Evolutionary conservation across 2,888 invertebrate genomes (phyloP), one percentile per base, ranked within the genome.

Genomic region (Drosophila anomelani): DNA sequence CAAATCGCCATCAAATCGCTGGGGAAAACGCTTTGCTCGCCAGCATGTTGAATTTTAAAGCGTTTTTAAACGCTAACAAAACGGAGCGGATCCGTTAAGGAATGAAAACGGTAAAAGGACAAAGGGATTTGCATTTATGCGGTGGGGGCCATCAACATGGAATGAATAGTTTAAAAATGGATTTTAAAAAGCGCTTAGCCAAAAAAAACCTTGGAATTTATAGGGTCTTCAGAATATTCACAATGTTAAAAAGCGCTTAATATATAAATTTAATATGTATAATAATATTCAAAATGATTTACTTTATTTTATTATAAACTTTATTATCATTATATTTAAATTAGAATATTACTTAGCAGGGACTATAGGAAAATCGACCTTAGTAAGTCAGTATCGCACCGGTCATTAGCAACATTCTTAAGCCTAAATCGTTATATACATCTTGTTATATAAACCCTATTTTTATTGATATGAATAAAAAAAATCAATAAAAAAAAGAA

Each of bases 1-100:
- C 61, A 74, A 76, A 78, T 78, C 80, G 73, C 63, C 51, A 44
- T 47, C 56, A 71, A 76, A 78, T 73, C 80, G 76, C 66, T 38
- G 46, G 74, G 75, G 67, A 71, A 69, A 72, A 58, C 47, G 55
- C 64, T 56, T 56, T 74, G 74, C 74, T 74, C 39, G 60, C 56
- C 51, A 53, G 46, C 67, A 44, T 60, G 53, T 68, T 74, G 53
- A 20, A 60, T 73, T 66, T 57, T 59, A 66, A 74, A 73, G 57
- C 55, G 74, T 57, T 64, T 49, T 69, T 58, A 69, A 69, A 68
- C 51, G 63, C 66, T 47, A 44, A 49, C 49, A 62, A 64, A 64
- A 62, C 62, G 20, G 17, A 23, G 20, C n/a, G 36, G 15, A 38
- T 15, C 23, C n/a, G 32, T 41, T 17, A 43, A 17, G 41, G 43